Conservation (phyloP, 2,888 invertebrate genomes). For the Pachycephus smyrnensis region DNA sequence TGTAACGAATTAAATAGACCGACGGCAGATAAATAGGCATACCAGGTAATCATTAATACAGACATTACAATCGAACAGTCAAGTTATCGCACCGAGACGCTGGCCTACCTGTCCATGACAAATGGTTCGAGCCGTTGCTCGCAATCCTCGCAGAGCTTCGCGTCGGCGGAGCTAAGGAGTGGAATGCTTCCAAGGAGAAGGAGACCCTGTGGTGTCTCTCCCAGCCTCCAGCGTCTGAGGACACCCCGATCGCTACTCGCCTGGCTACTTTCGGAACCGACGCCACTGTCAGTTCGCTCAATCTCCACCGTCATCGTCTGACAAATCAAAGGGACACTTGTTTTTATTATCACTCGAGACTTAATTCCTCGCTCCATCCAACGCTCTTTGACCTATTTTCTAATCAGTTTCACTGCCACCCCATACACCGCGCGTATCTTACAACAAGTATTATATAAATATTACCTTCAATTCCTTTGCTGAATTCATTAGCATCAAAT, state of each 20-base stretch:
- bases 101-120: slow-evolving; percentile 72
- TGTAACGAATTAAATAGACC: not conserved
- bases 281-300: slow-evolving; percentile 92
- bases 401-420: not conserved
- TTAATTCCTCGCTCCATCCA: no score
- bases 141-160: slow-evolving; percentile 87
- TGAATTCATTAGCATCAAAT: slow-evolving; percentile 70
- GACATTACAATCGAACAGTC: not conserved
- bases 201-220: slow-evolving; percentile 64
- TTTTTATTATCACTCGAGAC: not conserved
- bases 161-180: slow-evolving; percentile 62
- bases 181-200: slow-evolving; percentile 70
- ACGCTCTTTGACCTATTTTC: not conserved
- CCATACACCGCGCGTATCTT: not conserved
- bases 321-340: slow-evolving; percentile 19
- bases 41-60: not conserved
- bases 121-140: slow-evolving; percentile 84
- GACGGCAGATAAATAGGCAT: not conserved
- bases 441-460: not conserved
- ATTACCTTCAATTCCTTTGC: slow-evolving; percentile 59
- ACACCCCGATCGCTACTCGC: slow-evolving; percentile 78
- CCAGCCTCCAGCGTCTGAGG: slow-evolving; percentile 57
- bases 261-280: slow-evolving; percentile 92
- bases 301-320: slow-evolving; percentile 76
- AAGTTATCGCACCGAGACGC: not conserved